phyloP scores from a whole-genome alignment of 2,888 invertebrate genomes.

The Galeruca laticollis region DNA sequence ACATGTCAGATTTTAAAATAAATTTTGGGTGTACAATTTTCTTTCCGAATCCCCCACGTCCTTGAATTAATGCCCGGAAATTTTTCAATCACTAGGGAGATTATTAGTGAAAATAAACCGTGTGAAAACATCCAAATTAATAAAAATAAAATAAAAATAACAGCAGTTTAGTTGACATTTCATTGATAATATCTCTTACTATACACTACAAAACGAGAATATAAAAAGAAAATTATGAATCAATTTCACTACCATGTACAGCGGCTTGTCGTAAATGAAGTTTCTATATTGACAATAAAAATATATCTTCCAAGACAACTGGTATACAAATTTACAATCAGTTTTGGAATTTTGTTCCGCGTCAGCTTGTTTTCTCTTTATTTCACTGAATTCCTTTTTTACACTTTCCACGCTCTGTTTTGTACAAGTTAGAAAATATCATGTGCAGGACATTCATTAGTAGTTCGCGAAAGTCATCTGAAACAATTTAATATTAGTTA shows the following conservation, averaged over 20 bases:
- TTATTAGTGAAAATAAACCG: no score
- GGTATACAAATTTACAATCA: slow-evolving; percentile 34
- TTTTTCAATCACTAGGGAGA: no score
- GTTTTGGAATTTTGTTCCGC: slow-evolving; percentile 42
- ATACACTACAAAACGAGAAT: no score
- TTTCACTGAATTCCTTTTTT: slow-evolving; percentile 39
- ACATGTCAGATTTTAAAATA: no score
- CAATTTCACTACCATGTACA: not conserved
- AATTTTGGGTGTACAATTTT: no score
- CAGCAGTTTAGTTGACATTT: no score
- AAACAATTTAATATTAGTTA: slow-evolving; percentile 5
- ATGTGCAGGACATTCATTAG: slow-evolving; percentile 36
- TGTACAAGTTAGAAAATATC: slow-evolving; percentile 43
- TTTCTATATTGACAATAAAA: not conserved
- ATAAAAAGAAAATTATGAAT: not conserved
- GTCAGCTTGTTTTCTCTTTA: slow-evolving; percentile 42
- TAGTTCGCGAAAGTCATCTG: slow-evolving; percentile 35
- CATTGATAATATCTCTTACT: no score
- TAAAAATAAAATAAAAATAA: no score
- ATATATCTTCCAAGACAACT: slow-evolving; percentile 14
- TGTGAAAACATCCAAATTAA: no score
- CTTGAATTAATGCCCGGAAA: no score
- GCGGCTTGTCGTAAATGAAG: not conserved
- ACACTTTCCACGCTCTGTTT: slow-evolving; percentile 54
- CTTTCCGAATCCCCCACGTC: no score